Conservation (phyloP, 2,888 invertebrate genomes). For the Tenodera sinensis region DNA sequence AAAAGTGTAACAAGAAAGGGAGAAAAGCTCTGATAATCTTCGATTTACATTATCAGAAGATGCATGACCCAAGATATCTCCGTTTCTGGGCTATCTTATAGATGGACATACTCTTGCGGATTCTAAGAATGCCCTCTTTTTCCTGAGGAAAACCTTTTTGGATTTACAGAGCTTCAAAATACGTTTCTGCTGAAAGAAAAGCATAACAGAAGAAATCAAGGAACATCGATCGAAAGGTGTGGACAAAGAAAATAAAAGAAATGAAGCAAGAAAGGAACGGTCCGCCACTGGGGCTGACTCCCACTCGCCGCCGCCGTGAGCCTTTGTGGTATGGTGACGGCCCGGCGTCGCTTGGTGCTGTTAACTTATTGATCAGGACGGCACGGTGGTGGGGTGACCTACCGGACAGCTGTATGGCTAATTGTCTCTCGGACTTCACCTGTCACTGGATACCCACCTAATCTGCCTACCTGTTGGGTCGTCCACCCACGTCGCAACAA, state of each 20-base stretch:
- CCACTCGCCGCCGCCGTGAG: background rate
- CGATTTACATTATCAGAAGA: too few species aligned
- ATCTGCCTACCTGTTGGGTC: background rate
- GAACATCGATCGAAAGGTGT: background rate
- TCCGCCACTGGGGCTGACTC: background rate
- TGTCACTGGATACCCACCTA: background rate
- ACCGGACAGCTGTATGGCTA: background rate
- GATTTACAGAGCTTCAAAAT: too few species aligned
- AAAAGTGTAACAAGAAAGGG: too few species aligned
- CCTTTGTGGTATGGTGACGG: constrained; percentile 1
- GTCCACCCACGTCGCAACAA: background rate
- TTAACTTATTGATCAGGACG: constrained; percentile 13
- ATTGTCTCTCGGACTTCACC: background rate
- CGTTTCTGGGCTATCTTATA: too few species aligned
- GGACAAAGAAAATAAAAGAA: background rate
- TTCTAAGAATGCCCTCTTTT: too few species aligned
- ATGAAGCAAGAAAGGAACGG: background rate
- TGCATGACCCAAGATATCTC: too few species aligned
- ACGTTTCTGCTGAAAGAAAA: background rate
- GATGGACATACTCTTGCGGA: too few species aligned
- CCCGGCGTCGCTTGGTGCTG: background rate
- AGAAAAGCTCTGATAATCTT: too few species aligned
- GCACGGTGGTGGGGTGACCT: background rate
- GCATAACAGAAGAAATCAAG: background rate
- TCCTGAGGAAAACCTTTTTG: too few species aligned